Evolutionary conservation across 2,113 vertebrate species (phyloP), one percentile per base, ranked within the genome.

Genomic region (Odontesthes bonariensis): DNA sequence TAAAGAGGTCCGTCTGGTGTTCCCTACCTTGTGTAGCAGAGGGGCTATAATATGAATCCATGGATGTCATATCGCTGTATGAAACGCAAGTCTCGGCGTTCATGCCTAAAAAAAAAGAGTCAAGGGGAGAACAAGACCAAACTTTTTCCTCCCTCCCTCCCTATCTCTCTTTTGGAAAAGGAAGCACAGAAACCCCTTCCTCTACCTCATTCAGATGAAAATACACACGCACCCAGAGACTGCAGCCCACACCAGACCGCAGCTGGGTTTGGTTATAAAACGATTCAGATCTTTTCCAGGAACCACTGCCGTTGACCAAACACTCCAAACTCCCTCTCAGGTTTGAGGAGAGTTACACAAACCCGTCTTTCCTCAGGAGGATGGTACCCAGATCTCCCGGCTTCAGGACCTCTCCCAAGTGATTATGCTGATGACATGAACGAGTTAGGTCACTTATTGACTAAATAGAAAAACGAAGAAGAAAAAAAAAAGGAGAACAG

Each of bases 21-120:
- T 96, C 95, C 94, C 97, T 92, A 92, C 94, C 95, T 94, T 96
- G 96, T 83, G 95, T 93, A 89, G 95, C 95, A 86, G 96, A 89
- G 71, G 91, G 90, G 91, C 94, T 96, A 94, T 97, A 98, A 94
- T 98, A 99, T 93, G 97, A 96, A 96, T 99, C 97, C 98, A 99
- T 98, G 95, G 96, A 95, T 94, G 96, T 95, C 91, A 97, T 96
- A 81, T 98, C 96, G 95, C 96, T 95, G 95, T 96, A 97, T 94
- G 98, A 96, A 89, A 97, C 94, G 93, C 97, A 96, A 81, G 96
- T 95, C 95, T 99, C 96, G 72, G 95, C 95, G 93, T 98, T 97
- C 98, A 98, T 98, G 94, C 94, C 96, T 96, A 80, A 83, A 92
- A 92, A 65, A 70, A 91, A 86, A 74, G 59, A 87, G 71, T 84